phyloP scores from a whole-genome alignment of 2,888 invertebrate genomes.

The Ypsolopha sequella region DNA sequence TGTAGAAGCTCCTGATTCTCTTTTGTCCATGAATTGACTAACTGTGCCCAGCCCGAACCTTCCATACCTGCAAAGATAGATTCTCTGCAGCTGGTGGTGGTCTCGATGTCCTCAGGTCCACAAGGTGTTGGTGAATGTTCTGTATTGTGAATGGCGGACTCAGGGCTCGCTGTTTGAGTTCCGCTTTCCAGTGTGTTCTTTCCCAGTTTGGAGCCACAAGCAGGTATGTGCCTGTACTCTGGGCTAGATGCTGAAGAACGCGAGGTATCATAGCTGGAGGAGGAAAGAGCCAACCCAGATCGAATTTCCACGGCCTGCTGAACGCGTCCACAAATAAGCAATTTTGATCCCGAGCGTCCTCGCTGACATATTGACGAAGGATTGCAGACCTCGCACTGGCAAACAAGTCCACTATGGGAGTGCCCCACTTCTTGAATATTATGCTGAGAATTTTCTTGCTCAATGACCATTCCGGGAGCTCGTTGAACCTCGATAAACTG shows the following conservation, averaged over 20 bases:
- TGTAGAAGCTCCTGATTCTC: constrained; percentile 7
- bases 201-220: constrained; percentile 11
- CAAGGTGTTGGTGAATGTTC: constrained; percentile 7
- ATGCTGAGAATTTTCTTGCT: too few species aligned
- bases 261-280: constrained; percentile 15
- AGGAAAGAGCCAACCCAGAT: constrained; percentile 15
- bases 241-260: constrained; percentile 14
- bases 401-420: constrained; percentile 4
- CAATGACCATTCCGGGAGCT: constrained; percentile 5
- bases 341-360: not conserved
- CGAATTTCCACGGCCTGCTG: constrained; percentile 8
- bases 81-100: constrained; percentile 9
- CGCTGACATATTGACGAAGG: constrained; percentile 1
- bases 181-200: constrained; percentile 10
- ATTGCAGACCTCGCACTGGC: constrained; percentile 2
- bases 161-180: constrained; percentile 7
- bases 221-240: constrained; percentile 9
- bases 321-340: constrained; percentile 9
- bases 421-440: constrained; percentile 2
- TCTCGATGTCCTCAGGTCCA: constrained; percentile 10
- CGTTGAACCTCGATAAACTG: constrained; percentile 4
- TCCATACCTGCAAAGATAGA: constrained; percentile 13
- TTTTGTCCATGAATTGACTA: constrained; percentile 5
- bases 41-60: constrained; percentile 12
- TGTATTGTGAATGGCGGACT: constrained; percentile 9